Base-by-base conservation (phyloP, 2,797 vertebrate genomes). In the Saxicola maurus region DNA sequence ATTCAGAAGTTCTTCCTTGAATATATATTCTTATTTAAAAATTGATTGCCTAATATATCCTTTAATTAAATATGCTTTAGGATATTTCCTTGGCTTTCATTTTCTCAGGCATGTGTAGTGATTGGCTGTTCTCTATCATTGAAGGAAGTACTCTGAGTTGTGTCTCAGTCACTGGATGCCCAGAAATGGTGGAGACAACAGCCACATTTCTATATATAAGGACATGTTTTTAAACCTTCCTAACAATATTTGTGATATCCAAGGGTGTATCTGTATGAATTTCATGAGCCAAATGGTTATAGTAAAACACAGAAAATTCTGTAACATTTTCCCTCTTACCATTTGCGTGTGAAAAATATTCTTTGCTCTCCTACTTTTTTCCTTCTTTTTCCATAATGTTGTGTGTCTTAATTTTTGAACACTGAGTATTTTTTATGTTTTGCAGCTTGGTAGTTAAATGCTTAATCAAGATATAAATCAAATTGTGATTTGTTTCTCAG, bases 131-230 rank as follows among this genome's bases (percentile, higher is more conserved):
- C 17, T 49, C n/a, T 33, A 73, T 9, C 45, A 52, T 14, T 5
- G 9, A 35, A 75, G 38, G 42, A 59, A 85, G 27, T 19, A 27
- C n/a, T 65, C 9, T 31, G 19, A 43, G 8, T 21, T 86, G 51
- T 3, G 3, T 71, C 48, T 19, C 42, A 68, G 56, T 38, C 21
- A 8, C 12, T 72, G 43, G 12, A 17, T 16, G 19, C 43, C 25
- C 31, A 20, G 35, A 46, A 69, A 53, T 52, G 46, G 10, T 42
- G 33, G n/a, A 61, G 33, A 33, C 8, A 52, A 4, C 14, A 90
- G 35, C 6, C 18, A 21, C 1, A 0, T 49, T 81, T 73, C 37
- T 68, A 1, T 13, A 53, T 24, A 11, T 13, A 17, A 43, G 17
- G 17, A 28, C 5, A 5, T 2, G 4, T 19, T 66, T 71, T 45